phyloP scores from a whole-genome alignment of 2,113 vertebrate genomes.

The Morone chrysops region DNA sequence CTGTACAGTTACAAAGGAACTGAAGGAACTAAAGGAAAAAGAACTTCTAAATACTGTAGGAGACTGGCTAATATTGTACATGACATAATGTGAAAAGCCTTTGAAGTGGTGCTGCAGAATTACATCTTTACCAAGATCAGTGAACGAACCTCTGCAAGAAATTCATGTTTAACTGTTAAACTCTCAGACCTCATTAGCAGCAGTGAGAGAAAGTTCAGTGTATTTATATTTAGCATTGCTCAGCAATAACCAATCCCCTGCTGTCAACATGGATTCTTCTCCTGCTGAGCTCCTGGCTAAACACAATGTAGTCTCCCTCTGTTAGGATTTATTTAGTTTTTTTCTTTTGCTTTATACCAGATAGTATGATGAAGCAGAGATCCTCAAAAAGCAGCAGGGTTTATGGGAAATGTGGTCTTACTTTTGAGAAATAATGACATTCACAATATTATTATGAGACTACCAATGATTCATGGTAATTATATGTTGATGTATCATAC shows the following conservation, averaged over 20 bases:
- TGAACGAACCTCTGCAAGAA: background rate
- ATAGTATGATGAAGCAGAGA: background rate
- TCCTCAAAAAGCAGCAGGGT: background rate
- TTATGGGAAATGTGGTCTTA: slow-evolving; percentile 15
- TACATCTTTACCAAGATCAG: background rate
- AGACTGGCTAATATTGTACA: background rate
- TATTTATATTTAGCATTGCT: slow-evolving; percentile 59
- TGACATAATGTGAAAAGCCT: slow-evolving; percentile 12
- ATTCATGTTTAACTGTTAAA: background rate
- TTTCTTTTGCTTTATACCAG: slow-evolving; percentile 13
- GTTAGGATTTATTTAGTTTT: slow-evolving; percentile 37
- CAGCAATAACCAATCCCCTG: slow-evolving; percentile 60
- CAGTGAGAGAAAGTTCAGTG: slow-evolving; percentile 12
- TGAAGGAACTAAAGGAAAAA: background rate
- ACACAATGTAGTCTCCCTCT: slow-evolving; percentile 30
- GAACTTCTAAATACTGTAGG: background rate
- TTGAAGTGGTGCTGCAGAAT: background rate
- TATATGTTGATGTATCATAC: background rate
- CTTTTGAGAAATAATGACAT: background rate
- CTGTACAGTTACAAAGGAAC: background rate
- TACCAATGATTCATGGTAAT: background rate
- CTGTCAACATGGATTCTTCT: slow-evolving; percentile 54
- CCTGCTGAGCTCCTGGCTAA: slow-evolving; percentile 51
- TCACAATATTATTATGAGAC: background rate
- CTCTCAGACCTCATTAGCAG: slow-evolving; percentile 38